Evolutionary conservation across 2,797 vertebrate genomes (phyloP).

Genomic region (Clarias laeviceps): DNA sequence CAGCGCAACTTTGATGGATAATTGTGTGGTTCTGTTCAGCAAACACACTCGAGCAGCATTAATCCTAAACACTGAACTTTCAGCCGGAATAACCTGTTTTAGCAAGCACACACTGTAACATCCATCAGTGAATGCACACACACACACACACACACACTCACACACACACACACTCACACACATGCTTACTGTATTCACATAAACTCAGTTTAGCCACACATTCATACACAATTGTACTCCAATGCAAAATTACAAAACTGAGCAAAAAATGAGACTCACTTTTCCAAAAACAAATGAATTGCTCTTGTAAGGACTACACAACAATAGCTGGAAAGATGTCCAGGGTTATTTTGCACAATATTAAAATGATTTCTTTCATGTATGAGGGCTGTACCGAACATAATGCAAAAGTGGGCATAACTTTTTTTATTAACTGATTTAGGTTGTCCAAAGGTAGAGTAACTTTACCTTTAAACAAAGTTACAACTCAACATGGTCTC

Average conservation of each 20-base stretch:
- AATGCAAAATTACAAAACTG: background rate
- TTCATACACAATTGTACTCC: background rate
- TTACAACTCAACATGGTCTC: too few species aligned
- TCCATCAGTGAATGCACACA: background rate
- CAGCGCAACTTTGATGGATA: slow-evolving; percentile 37
- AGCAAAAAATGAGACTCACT: background rate
- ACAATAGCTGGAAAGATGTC: background rate
- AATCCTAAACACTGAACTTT: slow-evolving; percentile 27
- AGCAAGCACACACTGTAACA: slow-evolving; percentile 8
- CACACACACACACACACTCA: background rate
- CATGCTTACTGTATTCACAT: background rate
- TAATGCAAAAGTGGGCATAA: too few species aligned
- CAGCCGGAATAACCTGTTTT: slow-evolving; percentile 19
- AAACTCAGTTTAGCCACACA: background rate
- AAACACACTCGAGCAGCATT: slow-evolving; percentile 28
- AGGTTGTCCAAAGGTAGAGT: too few species aligned
- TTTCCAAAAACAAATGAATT: background rate
- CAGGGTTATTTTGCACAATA: background rate
- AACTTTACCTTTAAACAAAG: too few species aligned
- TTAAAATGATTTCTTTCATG: background rate
- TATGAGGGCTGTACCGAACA: too few species aligned
- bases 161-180: too few species aligned
- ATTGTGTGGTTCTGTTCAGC: slow-evolving; percentile 28
- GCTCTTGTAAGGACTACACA: background rate
- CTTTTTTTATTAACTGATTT: too few species aligned